Evolutionary conservation across 2,113 vertebrate species (phyloP), one percentile per base, ranked within the genome.

Genomic region (Theristicus caerulescens): DNA sequence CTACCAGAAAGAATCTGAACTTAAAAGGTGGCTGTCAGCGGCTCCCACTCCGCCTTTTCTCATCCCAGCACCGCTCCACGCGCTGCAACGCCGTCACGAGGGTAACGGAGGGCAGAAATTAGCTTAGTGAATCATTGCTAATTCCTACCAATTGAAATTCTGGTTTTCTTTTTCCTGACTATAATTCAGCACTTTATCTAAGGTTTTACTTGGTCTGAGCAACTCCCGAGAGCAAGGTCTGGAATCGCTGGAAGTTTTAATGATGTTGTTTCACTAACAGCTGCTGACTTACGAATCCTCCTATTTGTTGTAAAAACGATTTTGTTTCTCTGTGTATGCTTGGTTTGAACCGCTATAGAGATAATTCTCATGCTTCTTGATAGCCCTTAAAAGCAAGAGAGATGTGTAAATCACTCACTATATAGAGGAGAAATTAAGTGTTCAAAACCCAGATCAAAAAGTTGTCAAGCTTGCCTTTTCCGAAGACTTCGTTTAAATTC

Each of bases 131-230:
- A 92, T 95, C 93, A 86, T 55, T 4, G 13, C 51, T 94, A 94
- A 94, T 89, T 94, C 91, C 54, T 61, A 81, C 79, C 92, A 76
- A 92, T 93, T 91, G 91, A 96, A 85, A 79, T 19, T 40, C 74
- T 73, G 65, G 29, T 82, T 94, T 92, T 44, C 73, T 91, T 95
- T 91, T 85, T 90, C 78, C 49, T 80, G 67, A 13, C 79, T 93
- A 10, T 86, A 97, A 96, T 94, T 93, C 91, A 84, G 64, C 90
- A 93, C 62, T 78, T 94, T 71, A 91, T 73, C 71, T 93, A 93
- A 91, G 74, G 76, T 94, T 96, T 94, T 93, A 49, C 93, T 94
- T 34, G 58, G 82, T 80, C 87, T 70, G 66, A 69, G 76, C 4
- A 0, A 93, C 92, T 94, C 82, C 76, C 1, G 0, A 84, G 78